phyloP scores from a whole-genome alignment of 2,797 vertebrate species.

The Leptoclinus maculatus region DNA sequence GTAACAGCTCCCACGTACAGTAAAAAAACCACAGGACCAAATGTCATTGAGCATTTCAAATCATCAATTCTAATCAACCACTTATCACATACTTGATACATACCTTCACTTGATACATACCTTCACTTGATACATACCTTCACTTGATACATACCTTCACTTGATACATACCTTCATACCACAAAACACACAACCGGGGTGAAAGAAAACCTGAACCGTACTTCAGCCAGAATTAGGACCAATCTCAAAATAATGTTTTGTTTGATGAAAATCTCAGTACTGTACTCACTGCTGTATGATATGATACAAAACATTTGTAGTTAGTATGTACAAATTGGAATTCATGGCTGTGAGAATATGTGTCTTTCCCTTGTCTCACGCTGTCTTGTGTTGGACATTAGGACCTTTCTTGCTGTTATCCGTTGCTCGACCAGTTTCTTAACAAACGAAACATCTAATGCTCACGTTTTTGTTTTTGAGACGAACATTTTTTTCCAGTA shows the following conservation, averaged over 20 bases:
- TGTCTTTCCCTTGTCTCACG: background rate
- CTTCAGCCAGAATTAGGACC: background rate
- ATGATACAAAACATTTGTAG: background rate
- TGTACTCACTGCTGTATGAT: background rate
- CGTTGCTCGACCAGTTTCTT: background rate
- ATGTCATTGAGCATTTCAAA: background rate
- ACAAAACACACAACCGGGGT: background rate
- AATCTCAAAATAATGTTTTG: background rate
- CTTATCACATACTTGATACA: background rate
- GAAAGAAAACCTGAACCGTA: background rate
- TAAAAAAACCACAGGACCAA: background rate
- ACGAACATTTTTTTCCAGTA: background rate
- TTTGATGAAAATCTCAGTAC: background rate
- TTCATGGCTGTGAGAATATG: background rate
- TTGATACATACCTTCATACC: background rate
- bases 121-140: no score
- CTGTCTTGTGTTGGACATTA: background rate
- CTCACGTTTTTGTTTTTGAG: background rate
- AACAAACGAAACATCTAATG: background rate
- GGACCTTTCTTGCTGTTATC: background rate
- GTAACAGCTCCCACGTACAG: background rate
- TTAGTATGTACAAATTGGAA: background rate
- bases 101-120: no score
- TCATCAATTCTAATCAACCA: background rate
- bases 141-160: no score